These are phyloP conservation scores for Thymallus thymallus DNA, from an alignment of 2,113 vertebrate species.

Conservation along the genomic window DNA sequence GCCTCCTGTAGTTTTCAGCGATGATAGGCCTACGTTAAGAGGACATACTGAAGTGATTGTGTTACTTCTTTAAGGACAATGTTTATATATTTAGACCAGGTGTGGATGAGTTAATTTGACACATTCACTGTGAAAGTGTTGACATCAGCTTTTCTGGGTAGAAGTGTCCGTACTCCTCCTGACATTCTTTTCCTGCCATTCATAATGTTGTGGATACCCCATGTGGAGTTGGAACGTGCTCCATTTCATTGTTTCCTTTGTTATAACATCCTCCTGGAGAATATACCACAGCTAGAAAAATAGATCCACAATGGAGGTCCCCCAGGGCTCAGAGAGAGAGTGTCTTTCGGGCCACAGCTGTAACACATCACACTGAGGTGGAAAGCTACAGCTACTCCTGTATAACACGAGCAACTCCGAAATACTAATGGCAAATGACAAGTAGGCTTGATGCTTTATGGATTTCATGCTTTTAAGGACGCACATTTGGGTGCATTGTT, in stretches of 20 bases:
- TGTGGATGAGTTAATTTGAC: conserved; percentile 8
- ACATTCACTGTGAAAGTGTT: conserved; percentile 16
- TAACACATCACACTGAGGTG: conserved; percentile 51
- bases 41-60: neutral
- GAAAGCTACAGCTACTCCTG: conserved; percentile 35
- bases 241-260: conserved; percentile 73
- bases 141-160: conserved; percentile 28
- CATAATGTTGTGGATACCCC: conserved; percentile 58
- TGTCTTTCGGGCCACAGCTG: conserved; percentile 57
- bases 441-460: conserved; percentile 67
- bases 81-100: neutral
- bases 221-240: conserved; percentile 63
- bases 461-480: conserved; percentile 76
- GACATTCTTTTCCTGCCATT: conserved; percentile 50
- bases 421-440: conserved; percentile 78
- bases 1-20: neutral
- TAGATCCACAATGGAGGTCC: conserved; percentile 56
- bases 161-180: conserved; percentile 19
- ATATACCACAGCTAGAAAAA: conserved; percentile 66
- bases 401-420: conserved; percentile 56
- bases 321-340: conserved; percentile 50
- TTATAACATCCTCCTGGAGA: conserved; percentile 66
- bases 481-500: conserved; percentile 76
- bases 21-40: neutral
- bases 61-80: neutral